Evolutionary conservation across 2,888 invertebrate species (phyloP), one percentile per base, ranked within the genome.

Genomic region (Lithophane ornitopus): DNA sequence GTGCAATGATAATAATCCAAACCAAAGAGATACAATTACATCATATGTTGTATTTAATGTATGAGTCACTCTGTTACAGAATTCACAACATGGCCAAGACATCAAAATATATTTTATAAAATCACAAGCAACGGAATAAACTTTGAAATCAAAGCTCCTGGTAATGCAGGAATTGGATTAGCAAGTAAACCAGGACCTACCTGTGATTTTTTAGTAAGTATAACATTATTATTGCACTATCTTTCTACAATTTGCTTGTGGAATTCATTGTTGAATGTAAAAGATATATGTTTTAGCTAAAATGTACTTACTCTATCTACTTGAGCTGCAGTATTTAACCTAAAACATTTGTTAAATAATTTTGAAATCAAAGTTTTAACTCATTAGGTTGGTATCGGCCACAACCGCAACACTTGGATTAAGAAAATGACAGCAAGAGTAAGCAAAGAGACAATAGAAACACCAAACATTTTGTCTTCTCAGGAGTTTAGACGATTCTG

Each of bases 401-500:
- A 89, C 52, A 81, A 89, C 66, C 85, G 87, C 11, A 80, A 63
- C n/a, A 89, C 91, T 62, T 90, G 87, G 85, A 90, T 93, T 26
- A 90, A 88, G 77, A 89, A 86, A 70, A 54, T 74, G 22, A 76
- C 69, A 46, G 26, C 74, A 28, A 68, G 79, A 63, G 84, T 82
- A 7, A 56, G 70, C 28, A 84, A 84, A n/a, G 87, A 85, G 66
- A 70, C 80, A 34, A 81, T 76, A 19, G 79, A 78, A 4, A 97
- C 97, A 49, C 95, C 95, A 56, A 93, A 94, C 68, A 94, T 97
- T 74, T 89, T 97, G 34, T 92, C 89, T 65, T 82, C 90, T 41
- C 92, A 94, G 58, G 94, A 96, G 81, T 95, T 91, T 86, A 94
- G 92, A 84, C 94, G 91, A 82, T 97, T 97, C 87, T 94, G 96